Base-by-base conservation (phyloP, 2,113 vertebrate species). In the Lamprologus speciosus region DNA sequence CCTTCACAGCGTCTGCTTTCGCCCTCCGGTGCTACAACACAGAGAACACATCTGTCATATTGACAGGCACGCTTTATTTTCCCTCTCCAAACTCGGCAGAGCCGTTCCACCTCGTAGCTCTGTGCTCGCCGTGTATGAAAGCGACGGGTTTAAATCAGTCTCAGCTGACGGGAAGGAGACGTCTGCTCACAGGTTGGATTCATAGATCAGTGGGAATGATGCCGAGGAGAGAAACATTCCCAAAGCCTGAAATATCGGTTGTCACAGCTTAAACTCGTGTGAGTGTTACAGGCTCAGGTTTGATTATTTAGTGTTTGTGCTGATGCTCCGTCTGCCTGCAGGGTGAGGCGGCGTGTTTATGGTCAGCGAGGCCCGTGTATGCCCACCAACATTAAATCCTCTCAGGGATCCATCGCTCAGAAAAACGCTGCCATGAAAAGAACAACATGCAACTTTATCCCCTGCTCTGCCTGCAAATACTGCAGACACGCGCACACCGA, bases 311-410 rank as follows among this genome's bases (percentile, higher is more conserved):
- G 70, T 1, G 14, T 17, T 75, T 7, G 40, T 3, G 11, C 58
- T 5, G 58, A 35, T 63, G 33, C 33, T 40, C 19, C 4, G 19
- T 37, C 19, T 6, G 54, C 31, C 51, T 54, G 51, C 54, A 31
- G 19, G 4, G 73, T 3, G 28, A 87, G 80, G 35, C 11, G 40
- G 23, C 4, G 85, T 89, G 85, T 92, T 89, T 83, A 63, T 89
- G 85, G 84, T 88, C 89, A 54, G 82, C 19, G 42, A 35, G 60
- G 54, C 88, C 84, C 13, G 8, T 83, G 79, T 70, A 82, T 28
- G 82, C 80, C 80, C 92, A 84, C 87, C 85, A 85, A 88, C 91
- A 81, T 87, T 60, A 91, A 90, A 92, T 90, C 89, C 90, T 92
- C 88, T 80, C 85, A 50, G 91, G 88, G 86, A 92, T 75, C 58